Base-by-base conservation (phyloP, 2,113 vertebrate species). In the Burhinus bistriatus region DNA sequence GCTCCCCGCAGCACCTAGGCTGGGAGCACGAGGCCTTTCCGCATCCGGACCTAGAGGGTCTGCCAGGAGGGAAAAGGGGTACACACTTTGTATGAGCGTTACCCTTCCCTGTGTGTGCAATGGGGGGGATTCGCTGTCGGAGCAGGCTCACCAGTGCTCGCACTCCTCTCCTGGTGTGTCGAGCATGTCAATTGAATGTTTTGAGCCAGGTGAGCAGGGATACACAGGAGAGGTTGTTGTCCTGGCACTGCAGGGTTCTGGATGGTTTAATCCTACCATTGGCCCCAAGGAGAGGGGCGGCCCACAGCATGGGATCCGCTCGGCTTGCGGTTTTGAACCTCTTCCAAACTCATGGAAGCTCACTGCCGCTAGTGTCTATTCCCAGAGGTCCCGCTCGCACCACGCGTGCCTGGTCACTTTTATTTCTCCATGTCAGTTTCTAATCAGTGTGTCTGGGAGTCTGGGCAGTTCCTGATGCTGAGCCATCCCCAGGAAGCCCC, bases 291-390 rank as follows among this genome's bases (percentile, higher is more conserved):
- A 80, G 34, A 38, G 25, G 16, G 30, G 16, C 3, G 16, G 16
- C 2, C 12, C 3, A 6, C 42, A 29, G 11, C 1, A 1, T 6
- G 36, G 17, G 61, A 42, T 47, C 47, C 11, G 20, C n/a, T 59
- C 6, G 23, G 26, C 17, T 47, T 14, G 26, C 9, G 5, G 19
- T 12, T 62, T 51, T 5, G 36, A 77, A 38, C 10, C 22, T 11
- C 38, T 77, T 54, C 29, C 29, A 32, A 5, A 11, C 51, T 51
- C 2, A 1, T 5, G 16, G 44, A 20, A 26, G 40, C 10, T 21
- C 22, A 21, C 15, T 34, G 40, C n/a, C 0, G 1, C 64, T 70
- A 0, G 0, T 1, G 6, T 16, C 51, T 0, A 0, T 20, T 55
- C 40, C 34, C 3, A 0, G 79, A 25, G 52, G 51, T 40, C 32